Percentiles rank a stretch among this genome's conserved stretches.
These are phyloP conservation scores for Chydorus sphaericus DNA, from an alignment of 2,888 invertebrate species.

Conservation along the genomic window DNA sequence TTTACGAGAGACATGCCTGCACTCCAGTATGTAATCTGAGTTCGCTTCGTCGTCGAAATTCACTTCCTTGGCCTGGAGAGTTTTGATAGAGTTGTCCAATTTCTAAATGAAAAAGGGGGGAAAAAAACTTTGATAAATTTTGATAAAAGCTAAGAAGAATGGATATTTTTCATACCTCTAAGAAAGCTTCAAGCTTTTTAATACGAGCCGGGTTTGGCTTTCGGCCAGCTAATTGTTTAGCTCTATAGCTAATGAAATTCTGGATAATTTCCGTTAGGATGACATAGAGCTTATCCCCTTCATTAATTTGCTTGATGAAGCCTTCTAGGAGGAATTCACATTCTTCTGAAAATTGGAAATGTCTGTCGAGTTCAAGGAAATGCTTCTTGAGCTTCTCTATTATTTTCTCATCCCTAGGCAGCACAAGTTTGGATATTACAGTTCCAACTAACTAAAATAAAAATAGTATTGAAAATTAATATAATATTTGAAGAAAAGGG, in stretches of 20 bases:
- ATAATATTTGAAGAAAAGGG: no score
- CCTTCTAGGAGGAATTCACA: not conserved
- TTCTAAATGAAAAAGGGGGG: slow-evolving; percentile 29
- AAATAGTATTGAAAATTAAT: no score
- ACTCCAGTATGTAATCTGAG: slow-evolving; percentile 53
- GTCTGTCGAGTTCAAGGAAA: not conserved
- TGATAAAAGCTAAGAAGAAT: no score
- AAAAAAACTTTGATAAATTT: no score
- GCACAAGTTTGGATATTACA: no score
- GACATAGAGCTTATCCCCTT: not conserved
- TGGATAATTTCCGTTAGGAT: not conserved
- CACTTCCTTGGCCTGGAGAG: slow-evolving; percentile 51
- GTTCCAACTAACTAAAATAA: no score
- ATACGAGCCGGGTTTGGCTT: not conserved
- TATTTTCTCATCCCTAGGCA: not conserved
- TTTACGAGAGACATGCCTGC: slow-evolving; percentile 34
- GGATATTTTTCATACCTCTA: not conserved
- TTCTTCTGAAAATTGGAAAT: not conserved
- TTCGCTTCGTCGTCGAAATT: slow-evolving; percentile 57
- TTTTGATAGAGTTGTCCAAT: slow-evolving; percentile 47
- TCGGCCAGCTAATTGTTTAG: not conserved
- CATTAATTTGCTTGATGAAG: not conserved
- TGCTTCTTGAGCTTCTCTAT: not conserved
- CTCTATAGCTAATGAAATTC: not conserved
- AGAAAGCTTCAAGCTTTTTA: not conserved